These are phyloP conservation scores for Tinea trinotella DNA, from an alignment of 2,888 invertebrate species.

Conservation along the genomic window DNA sequence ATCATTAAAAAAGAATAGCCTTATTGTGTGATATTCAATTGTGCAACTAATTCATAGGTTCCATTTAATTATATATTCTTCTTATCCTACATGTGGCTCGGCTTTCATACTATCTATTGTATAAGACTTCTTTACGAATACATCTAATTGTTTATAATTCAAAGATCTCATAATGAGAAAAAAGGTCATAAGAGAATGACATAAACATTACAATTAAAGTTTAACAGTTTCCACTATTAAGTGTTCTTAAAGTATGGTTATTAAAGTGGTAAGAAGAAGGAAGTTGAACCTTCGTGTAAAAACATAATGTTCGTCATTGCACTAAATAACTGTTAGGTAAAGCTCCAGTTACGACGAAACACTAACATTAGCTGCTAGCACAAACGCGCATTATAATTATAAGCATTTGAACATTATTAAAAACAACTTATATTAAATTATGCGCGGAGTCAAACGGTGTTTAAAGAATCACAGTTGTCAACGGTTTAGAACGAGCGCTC, in stretches of 20 bases:
- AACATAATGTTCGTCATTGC: conserved; percentile 3
- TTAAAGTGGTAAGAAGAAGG: background rate
- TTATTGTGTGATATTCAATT: conserved; percentile 2
- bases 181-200: too few relatives aligned
- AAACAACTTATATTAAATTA: conserved; percentile 9
- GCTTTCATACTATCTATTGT: too few relatives aligned
- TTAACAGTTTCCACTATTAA: background rate
- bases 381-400: background rate
- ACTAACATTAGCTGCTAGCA: conserved; percentile 1
- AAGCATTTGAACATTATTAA: conserved; percentile 14
- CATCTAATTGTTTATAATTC: too few relatives aligned
- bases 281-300: background rate
- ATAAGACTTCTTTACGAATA: too few relatives aligned
- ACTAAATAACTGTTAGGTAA: conserved; percentile 13
- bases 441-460: conserved; percentile 14
- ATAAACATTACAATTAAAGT: background rate
- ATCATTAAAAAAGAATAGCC: background rate
- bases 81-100: too few relatives aligned
- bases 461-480: conserved; percentile 19
- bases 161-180: too few relatives aligned
- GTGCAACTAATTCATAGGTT: background rate
- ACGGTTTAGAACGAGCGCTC: too few relatives aligned
- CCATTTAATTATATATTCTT: too few relatives aligned
- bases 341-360: conserved; percentile 15
- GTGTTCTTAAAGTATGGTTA: background rate